Conservation (phyloP, 2,888 invertebrate genomes). For the Apotomis capreana region DNA sequence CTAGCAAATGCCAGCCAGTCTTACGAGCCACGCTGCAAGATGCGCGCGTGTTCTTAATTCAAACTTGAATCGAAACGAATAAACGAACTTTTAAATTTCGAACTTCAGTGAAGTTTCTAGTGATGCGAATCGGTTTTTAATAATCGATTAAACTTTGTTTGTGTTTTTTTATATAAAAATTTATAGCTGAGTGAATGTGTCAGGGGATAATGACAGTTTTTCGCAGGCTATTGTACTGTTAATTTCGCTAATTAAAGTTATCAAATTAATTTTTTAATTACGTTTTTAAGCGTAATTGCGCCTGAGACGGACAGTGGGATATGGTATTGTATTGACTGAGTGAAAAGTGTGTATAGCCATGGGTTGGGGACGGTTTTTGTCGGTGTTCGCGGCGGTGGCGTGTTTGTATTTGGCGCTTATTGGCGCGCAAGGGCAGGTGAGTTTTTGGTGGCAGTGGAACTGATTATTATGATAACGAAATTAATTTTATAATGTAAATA, state of each 20-base stretch:
- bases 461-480: conserved; percentile 7
- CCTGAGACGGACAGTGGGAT: conserved; percentile 19
- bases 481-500: no score
- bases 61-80: conserved; percentile 40
- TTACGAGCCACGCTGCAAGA: conserved; percentile 41
- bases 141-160: conserved; percentile 6
- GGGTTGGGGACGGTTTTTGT: conserved; percentile 58
- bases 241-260: conserved; percentile 30
- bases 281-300: conserved; percentile 30
- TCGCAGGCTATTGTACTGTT: conserved; percentile 38
- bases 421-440: conserved; percentile 58
- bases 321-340: conserved; percentile 45
- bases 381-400: conserved; percentile 57
- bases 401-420: conserved; percentile 54
- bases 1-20: conserved; percentile 49
- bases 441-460: conserved; percentile 16
- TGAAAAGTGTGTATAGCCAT: conserved; percentile 53
- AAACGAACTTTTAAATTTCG: conserved; percentile 29
- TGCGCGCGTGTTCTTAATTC: conserved; percentile 44
- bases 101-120: conserved; percentile 41
- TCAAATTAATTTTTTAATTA: conserved; percentile 27
- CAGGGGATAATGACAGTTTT: conserved; percentile 32
- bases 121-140: conserved; percentile 33
- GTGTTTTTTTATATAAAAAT: conserved; percentile 42
- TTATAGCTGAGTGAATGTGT: conserved; percentile 14